A percentile compares a stretch with the other conserved stretches of the same genome.
These are phyloP conservation scores for Tetragonisca angustula DNA, from an alignment of 2,888 invertebrate genomes.

Conservation along the genomic window DNA sequence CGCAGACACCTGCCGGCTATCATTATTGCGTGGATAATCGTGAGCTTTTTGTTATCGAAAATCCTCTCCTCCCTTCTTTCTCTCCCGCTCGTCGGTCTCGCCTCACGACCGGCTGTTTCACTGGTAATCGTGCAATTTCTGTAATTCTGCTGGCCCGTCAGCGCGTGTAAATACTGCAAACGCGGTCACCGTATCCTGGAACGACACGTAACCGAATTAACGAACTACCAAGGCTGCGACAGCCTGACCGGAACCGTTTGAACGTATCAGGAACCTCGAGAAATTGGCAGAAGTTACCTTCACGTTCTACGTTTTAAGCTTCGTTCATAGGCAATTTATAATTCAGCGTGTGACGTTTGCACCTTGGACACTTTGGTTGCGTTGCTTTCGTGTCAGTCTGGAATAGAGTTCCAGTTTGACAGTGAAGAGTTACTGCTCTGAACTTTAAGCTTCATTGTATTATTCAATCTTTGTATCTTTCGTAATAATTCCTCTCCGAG, in stretches of 20 bases:
- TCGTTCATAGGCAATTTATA: too few relatives aligned
- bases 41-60: slow-evolving; percentile 79
- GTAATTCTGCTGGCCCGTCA: slow-evolving; percentile 58
- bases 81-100: background rate
- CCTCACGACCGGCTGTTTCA: slow-evolving; percentile 35
- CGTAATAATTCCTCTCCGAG: background rate
- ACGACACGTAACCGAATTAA: slow-evolving; percentile 43
- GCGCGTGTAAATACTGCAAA: slow-evolving; percentile 53
- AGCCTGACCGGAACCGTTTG: slow-evolving; percentile 27
- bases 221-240: slow-evolving; percentile 27
- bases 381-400: too few relatives aligned
- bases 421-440: too few relatives aligned
- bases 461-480: background rate
- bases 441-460: too few relatives aligned
- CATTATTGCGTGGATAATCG: slow-evolving; percentile 79
- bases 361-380: too few relatives aligned
- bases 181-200: slow-evolving; percentile 25
- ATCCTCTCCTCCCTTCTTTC: slow-evolving; percentile 27
- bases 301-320: background rate
- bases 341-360: too few relatives aligned
- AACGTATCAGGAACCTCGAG: background rate
- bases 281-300: background rate
- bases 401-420: too few relatives aligned
- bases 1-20: slow-evolving; percentile 81
- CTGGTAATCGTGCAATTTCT: slow-evolving; percentile 69